Percentiles rank a stretch among this genome's conserved stretches.
Conservation (phyloP, 35 echinoderm and acorn worm genomes). For the Apostichopus parvimensis region DNA sequence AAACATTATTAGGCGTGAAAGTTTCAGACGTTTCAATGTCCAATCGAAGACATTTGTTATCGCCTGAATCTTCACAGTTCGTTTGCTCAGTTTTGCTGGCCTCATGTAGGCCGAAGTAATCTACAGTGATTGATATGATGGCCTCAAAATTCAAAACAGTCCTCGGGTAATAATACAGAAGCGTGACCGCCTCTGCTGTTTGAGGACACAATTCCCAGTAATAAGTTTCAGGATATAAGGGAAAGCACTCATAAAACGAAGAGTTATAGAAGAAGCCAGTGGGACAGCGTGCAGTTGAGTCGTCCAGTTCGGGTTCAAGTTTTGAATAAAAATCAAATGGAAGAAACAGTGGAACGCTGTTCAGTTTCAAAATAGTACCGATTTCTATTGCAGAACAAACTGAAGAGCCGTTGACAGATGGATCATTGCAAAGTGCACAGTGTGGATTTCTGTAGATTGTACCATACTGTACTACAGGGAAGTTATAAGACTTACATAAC, state of each 20-base stretch:
- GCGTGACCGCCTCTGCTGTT: background rate
- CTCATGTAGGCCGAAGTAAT: no score
- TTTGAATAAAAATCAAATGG: conserved; percentile 34
- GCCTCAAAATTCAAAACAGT: no score
- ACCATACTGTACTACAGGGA: background rate
- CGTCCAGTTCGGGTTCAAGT: background rate
- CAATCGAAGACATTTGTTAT: no score
- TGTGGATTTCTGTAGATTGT: conserved; percentile 5
- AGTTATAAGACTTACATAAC: conserved; percentile 12
- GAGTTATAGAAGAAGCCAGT: background rate
- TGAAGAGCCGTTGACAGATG: background rate
- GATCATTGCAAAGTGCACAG: background rate
- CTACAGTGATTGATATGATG: no score
- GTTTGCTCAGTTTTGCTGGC: no score
- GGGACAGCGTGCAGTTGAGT: background rate
- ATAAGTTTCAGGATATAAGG: background rate
- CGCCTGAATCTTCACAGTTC: no score
- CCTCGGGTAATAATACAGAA: background rate
- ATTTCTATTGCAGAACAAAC: background rate
- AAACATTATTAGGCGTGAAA: no score
- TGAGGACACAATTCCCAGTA: background rate
- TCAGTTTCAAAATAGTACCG: no score
- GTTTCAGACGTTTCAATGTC: no score
- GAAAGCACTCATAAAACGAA: background rate
- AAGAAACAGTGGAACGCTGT: background rate